A percentile compares a stretch with the other conserved stretches of the same genome.
phyloP scores from a whole-genome alignment of 2,888 invertebrate species.

The Leptopilina syphax region DNA sequence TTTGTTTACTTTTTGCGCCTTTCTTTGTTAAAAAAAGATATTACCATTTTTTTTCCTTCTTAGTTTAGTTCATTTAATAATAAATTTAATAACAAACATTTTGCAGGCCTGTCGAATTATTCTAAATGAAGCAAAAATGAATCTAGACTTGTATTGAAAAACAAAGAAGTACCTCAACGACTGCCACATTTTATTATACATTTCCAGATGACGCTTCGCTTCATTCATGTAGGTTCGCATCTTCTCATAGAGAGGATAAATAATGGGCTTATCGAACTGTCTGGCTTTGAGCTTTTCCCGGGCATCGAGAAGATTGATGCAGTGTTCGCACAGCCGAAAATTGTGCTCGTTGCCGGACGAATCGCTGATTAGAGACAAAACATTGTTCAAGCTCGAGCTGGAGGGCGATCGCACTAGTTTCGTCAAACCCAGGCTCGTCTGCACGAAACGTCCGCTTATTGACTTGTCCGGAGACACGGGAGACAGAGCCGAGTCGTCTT shows the following conservation, averaged over 20 bases:
- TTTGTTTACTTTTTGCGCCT: too few relatives aligned
- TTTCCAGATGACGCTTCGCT: slow-evolving; percentile 79
- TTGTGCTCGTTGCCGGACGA: slow-evolving; percentile 78
- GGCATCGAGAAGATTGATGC: slow-evolving; percentile 87
- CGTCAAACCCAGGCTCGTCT: slow-evolving; percentile 70
- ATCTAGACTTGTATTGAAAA: background rate
- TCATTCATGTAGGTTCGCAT: slow-evolving; percentile 87
- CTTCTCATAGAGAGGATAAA: slow-evolving; percentile 90
- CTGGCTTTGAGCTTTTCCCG: slow-evolving; percentile 89
- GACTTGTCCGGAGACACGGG: slow-evolving; percentile 66
- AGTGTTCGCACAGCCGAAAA: slow-evolving; percentile 86
- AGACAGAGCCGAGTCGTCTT: slow-evolving; percentile 71
- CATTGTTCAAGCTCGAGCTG: slow-evolving; percentile 78
- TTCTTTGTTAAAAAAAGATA: too few relatives aligned
- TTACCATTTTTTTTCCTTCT: too few relatives aligned
- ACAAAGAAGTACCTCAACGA: slow-evolving; percentile 78
- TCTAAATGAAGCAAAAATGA: slow-evolving; percentile 4
- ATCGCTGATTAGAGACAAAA: slow-evolving; percentile 72
- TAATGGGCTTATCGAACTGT: slow-evolving; percentile 86
- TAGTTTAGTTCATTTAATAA: too few relatives aligned
- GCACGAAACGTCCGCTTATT: slow-evolving; percentile 67
- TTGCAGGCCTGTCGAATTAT: too few relatives aligned
- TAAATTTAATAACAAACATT: too few relatives aligned
- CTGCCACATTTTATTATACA: slow-evolving; percentile 81
- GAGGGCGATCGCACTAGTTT: slow-evolving; percentile 76